Conservation (phyloP, 2,888 invertebrate species). For the Eupithecia insigniata region DNA sequence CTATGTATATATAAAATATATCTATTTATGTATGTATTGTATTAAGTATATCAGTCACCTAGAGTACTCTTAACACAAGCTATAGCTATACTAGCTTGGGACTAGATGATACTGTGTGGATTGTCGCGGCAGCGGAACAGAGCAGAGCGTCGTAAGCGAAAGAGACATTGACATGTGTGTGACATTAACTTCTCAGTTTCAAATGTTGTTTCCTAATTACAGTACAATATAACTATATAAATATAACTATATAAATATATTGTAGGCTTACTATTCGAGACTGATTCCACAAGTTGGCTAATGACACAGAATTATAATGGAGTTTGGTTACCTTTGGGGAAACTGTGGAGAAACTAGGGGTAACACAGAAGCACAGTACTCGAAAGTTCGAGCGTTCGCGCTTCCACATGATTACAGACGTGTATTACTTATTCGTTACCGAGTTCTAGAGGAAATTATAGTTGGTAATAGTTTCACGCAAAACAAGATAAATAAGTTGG, state of each 20-base stretch:
- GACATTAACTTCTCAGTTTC: neutral
- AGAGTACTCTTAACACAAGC: no score
- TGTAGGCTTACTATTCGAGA: conserved; percentile 38
- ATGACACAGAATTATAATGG: conserved; percentile 64
- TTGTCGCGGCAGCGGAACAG: no score
- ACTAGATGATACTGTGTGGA: no score
- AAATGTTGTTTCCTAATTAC: conserved; percentile 27
- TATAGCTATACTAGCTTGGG: no score
- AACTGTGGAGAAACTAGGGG: conserved; percentile 29
- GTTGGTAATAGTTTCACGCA: conserved; percentile 15
- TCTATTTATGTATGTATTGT: no score
- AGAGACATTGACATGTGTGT: no score
- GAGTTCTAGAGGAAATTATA: conserved; percentile 24
- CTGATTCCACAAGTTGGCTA: conserved; percentile 58
- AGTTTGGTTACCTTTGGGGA: conserved; percentile 57
- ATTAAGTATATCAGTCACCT: no score
- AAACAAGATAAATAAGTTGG: conserved; percentile 2
- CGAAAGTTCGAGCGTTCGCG: conserved; percentile 18
- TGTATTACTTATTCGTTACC: conserved; percentile 35
- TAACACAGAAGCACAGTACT: conserved; percentile 3
- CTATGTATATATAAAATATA: no score
- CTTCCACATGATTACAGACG: conserved; percentile 30
- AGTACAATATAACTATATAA: no score
- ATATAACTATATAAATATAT: no score
- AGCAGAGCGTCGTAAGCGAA: no score